These are phyloP conservation scores for Hipparchia semele DNA, from an alignment of 2,888 invertebrate genomes.

Conservation along the genomic window DNA sequence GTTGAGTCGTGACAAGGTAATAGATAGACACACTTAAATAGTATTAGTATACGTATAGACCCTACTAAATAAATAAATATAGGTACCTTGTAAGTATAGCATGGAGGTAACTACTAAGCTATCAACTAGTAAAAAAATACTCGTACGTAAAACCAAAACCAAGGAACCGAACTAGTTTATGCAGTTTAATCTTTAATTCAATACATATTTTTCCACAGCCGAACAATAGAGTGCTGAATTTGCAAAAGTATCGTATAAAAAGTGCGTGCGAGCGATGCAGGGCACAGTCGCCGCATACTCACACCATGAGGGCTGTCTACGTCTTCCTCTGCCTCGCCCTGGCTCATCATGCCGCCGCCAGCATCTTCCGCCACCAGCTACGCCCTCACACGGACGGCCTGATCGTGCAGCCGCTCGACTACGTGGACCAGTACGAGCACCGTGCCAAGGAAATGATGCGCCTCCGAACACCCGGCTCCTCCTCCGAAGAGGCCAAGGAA, in stretches of 20 bases:
- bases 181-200: slow-evolving; percentile 1
- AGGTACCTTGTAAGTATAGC: no score
- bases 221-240: slow-evolving; percentile 22
- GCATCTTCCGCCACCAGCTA: slow-evolving; percentile 59
- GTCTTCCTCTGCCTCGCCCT: slow-evolving; percentile 66
- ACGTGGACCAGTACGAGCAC: slow-evolving; percentile 48
- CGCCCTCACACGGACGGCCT: slow-evolving; percentile 49
- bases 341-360: slow-evolving; percentile 59
- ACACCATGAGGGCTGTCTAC: slow-evolving; percentile 70
- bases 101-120: no score
- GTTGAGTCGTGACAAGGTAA: no score
- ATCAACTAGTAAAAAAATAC: not conserved
- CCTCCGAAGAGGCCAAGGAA: slow-evolving; percentile 46
- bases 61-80: no score
- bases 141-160: not conserved
- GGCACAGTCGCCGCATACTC: slow-evolving; percentile 49
- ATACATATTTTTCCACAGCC: not conserved
- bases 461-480: slow-evolving; percentile 42
- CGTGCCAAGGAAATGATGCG: slow-evolving; percentile 40
- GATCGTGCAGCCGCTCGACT: slow-evolving; percentile 52
- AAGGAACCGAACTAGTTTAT: slow-evolving; percentile 1
- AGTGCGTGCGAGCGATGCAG: slow-evolving; percentile 8
- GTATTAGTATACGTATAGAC: no score
- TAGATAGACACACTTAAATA: no score
- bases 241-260: slow-evolving; percentile 37